phyloP scores from a whole-genome alignment of 1,140 invertebrate species.

The Homarus americanus region DNA sequence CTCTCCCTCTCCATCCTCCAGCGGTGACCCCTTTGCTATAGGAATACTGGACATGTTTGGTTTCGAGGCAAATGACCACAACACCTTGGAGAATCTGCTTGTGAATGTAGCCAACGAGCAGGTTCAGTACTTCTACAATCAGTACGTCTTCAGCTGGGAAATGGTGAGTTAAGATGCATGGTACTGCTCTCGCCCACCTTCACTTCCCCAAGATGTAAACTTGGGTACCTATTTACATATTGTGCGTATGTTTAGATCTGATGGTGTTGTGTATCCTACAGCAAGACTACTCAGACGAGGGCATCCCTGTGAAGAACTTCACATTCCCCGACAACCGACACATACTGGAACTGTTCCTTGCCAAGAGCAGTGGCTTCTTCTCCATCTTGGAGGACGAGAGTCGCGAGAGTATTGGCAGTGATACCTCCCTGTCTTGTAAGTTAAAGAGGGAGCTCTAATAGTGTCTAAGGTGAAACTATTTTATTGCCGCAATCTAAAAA shows the following conservation, averaged over 20 bases:
- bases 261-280: slow-evolving; percentile 75
- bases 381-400: slow-evolving; percentile 92
- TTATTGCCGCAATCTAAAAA: no score
- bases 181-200: no score
- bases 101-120: slow-evolving; percentile 94
- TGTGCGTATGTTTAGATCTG: not conserved
- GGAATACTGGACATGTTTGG: slow-evolving; percentile 92
- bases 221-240: no score
- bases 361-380: slow-evolving; percentile 90
- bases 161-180: slow-evolving; percentile 80
- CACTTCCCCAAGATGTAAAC: no score
- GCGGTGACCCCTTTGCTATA: slow-evolving; percentile 88
- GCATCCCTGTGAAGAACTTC: slow-evolving; percentile 84
- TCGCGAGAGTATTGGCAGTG: slow-evolving; percentile 79
- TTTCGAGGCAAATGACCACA: slow-evolving; percentile 92
- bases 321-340: slow-evolving; percentile 92
- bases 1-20: slow-evolving; percentile 76
- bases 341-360: slow-evolving; percentile 90
- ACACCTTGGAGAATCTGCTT: slow-evolving; percentile 91
- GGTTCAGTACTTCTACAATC: slow-evolving; percentile 92
- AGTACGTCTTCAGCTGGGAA: slow-evolving; percentile 92
- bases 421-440: slow-evolving; percentile 45
- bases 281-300: slow-evolving; percentile 89
- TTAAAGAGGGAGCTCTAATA: not conserved
- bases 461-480: no score